Conservation (phyloP, 2,113 vertebrate genomes). For the Psittacus erithacus region DNA sequence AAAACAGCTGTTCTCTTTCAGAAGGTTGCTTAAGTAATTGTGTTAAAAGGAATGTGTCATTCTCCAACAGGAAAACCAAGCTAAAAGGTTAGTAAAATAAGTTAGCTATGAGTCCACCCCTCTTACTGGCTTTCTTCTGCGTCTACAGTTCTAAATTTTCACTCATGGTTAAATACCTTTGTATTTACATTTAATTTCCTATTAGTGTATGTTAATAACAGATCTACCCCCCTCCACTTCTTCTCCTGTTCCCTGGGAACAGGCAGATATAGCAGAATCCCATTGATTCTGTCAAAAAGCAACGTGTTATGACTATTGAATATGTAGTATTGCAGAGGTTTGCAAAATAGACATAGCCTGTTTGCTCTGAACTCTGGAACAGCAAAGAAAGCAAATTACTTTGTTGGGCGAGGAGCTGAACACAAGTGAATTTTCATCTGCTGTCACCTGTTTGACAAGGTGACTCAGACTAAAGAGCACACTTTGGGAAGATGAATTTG, state of each 20-base stretch:
- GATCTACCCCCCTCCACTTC: neutral
- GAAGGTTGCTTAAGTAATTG: neutral
- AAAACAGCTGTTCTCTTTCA: neutral
- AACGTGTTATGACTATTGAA: neutral
- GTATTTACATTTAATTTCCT: neutral
- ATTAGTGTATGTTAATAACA: neutral
- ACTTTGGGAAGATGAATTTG: constrained; percentile 46
- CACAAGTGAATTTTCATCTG: constrained; percentile 1
- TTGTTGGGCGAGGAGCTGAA: neutral
- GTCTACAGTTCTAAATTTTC: neutral
- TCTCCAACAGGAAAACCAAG: neutral
- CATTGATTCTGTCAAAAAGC: neutral
- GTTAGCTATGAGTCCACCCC: neutral
- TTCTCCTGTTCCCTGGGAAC: neutral
- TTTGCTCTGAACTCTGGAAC: neutral
- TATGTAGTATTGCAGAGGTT: neutral
- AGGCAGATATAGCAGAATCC: neutral
- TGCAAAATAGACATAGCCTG: neutral
- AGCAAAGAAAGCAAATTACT: neutral
- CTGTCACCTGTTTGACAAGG: constrained; percentile 43
- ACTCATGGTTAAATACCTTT: neutral
- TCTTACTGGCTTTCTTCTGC: neutral
- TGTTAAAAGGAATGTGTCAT: neutral
- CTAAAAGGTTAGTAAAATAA: neutral
- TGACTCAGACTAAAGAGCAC: constrained; percentile 9